Evolutionary conservation across 2,888 invertebrate species (phyloP), one percentile per base, ranked within the genome.

Genomic region (Drepanosiphum platanoidis): DNA sequence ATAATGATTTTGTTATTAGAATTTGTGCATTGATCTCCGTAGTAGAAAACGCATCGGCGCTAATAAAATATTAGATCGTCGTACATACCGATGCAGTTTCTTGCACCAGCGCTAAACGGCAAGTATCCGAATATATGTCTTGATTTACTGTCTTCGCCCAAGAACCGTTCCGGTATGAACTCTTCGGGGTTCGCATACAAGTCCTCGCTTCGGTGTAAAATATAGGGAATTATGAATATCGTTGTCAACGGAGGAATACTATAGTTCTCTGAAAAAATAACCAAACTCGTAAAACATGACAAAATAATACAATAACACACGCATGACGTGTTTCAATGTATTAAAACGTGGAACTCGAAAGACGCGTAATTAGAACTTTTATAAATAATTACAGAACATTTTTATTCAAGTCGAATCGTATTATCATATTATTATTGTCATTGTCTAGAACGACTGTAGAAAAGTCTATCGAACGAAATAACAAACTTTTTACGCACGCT

Each of bases 71-170:
- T 46, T 87, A n/a, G n/a, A n/a, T n/a, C n/a, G n/a, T n/a, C n/a
- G n/a, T n/a, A n/a, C n/a, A n/a, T n/a, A 89, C 89, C 89, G 79
- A 91, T 90, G 87, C 91, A 91, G 88, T 90, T 90, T 81, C 90
- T 88, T 2, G 90, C 90, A n/a, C 91, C 91, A 8, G 90, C 90
- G 86, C 90, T 90, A 87, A 91, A 91, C 3, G 91, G 90, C 11
- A 91, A 30, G 8, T 84, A 84, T 2, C 84, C 32, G n/a, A 70
- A 84, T 39, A 77, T 13, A 36, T 77, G 68, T 70, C 77, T 84
- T 3, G 39, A 36, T 39, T 84, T 77, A 36, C 68, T 84, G 5
- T 77, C 68, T 39, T 70, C 58, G 2, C 77, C 39, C 5, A 89
- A 87, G 87, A 91, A 91, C 86, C 91, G 87, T 86, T 91, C 90